These are phyloP conservation scores for Ischnus inquisitorius DNA, from an alignment of 2,888 invertebrate species.

Conservation along the genomic window DNA sequence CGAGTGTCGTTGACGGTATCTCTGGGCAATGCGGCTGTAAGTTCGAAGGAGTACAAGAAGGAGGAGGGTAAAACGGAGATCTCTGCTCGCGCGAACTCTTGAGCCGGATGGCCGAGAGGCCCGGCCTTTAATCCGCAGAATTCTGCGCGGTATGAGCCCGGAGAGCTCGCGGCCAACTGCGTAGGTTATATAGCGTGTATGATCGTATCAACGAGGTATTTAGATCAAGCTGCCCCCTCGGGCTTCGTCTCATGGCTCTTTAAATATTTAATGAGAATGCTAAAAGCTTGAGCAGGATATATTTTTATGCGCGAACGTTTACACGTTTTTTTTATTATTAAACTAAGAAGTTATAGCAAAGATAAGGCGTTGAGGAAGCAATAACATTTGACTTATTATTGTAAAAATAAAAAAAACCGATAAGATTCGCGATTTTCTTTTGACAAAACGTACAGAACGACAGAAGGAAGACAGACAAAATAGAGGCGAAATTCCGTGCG, in stretches of 20 bases:
- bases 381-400: not conserved
- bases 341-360: not conserved
- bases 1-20: constrained; percentile 51
- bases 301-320: not conserved
- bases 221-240: constrained; percentile 75
- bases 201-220: constrained; percentile 78
- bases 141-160: not conserved
- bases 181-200: constrained; percentile 39
- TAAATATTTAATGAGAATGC: constrained; percentile 3
- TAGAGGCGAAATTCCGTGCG: constrained; percentile 18
- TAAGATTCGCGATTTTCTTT: not conserved
- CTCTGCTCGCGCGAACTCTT: constrained; percentile 9
- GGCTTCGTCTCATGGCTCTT: constrained; percentile 10
- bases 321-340: not conserved
- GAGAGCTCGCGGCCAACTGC: constrained; percentile 20
- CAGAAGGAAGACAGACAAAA: not conserved
- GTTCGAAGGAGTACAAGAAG: constrained; percentile 15
- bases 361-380: not conserved
- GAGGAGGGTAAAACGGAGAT: constrained; percentile 18
- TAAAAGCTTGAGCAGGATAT: not conserved
- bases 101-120: not conserved
- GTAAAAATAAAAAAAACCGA: not conserved
- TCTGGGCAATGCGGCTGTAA: constrained; percentile 31
- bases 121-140: constrained; percentile 8
- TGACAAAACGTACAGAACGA: not conserved